These are phyloP conservation scores for Pedetes capensis DNA, from an alignment of 2,113 vertebrate species.

Conservation along the genomic window DNA sequence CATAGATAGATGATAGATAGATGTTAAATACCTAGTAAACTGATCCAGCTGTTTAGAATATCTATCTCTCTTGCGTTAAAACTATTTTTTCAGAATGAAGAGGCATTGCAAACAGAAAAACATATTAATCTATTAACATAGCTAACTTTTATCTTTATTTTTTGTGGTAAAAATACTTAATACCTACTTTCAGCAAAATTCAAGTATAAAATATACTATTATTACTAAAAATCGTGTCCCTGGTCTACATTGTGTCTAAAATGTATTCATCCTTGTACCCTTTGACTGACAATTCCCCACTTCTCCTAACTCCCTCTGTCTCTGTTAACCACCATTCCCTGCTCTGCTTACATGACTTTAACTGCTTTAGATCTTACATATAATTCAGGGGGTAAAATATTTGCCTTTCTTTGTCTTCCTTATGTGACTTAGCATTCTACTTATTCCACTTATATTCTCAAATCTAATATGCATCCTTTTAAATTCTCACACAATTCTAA, in stretches of 20 bases:
- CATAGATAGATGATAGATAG: too few relatives aligned
- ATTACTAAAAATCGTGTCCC: not conserved
- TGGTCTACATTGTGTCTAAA: not conserved
- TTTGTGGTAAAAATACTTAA: not conserved
- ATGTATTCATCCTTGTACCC: not conserved
- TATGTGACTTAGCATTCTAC: not conserved
- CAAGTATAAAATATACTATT: not conserved
- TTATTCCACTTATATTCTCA: too few relatives aligned
- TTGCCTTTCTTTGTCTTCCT: not conserved
- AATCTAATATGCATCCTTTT: too few relatives aligned
- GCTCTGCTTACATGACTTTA: not conserved
- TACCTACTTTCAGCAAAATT: not conserved
- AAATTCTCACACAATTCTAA: too few relatives aligned
- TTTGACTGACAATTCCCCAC: not conserved
- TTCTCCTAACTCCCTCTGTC: not conserved
- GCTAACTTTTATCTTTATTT: not conserved
- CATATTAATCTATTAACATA: not conserved
- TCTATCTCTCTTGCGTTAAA: not conserved
- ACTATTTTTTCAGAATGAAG: not conserved
- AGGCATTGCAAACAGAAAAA: not conserved
- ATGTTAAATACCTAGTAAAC: not conserved
- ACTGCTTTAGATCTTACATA: not conserved
- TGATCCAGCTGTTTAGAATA: not conserved
- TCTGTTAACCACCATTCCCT: not conserved
- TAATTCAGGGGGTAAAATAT: not conserved